Evolutionary conservation across 2,113 vertebrate species (phyloP).

Genomic region (Fregata magnificens): DNA sequence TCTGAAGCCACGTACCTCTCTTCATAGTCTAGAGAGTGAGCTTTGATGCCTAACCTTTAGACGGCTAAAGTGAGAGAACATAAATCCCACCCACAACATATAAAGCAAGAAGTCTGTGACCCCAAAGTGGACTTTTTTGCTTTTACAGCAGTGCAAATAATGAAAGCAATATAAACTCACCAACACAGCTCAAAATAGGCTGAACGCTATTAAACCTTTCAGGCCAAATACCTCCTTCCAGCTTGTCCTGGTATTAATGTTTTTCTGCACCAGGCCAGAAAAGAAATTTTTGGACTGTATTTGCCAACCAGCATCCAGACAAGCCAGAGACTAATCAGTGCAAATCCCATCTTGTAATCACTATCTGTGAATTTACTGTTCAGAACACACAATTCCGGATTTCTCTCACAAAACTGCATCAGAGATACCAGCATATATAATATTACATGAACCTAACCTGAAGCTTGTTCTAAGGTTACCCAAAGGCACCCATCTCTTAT

Average conservation of each 20-base stretch:
- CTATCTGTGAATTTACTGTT: not conserved
- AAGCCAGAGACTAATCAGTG: not conserved
- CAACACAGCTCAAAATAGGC: not conserved
- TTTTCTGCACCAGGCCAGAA: not conserved
- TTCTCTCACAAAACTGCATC: not conserved
- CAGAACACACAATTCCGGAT: not conserved
- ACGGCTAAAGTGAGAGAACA: not conserved
- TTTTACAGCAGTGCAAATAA: not conserved
- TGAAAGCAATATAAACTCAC: not conserved
- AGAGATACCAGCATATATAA: not conserved
- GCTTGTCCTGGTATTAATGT: not conserved
- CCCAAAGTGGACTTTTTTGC: not conserved
- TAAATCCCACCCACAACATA: not conserved
- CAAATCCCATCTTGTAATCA: not conserved
- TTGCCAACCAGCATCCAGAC: not conserved
- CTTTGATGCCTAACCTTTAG: not conserved
- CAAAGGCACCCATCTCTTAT: conserved; percentile 12
- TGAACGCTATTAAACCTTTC: not conserved
- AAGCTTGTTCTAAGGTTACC: not conserved
- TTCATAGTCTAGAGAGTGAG: not conserved
- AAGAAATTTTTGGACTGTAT: not conserved
- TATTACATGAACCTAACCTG: not conserved
- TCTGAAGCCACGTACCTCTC: not conserved
- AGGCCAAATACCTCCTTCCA: not conserved
- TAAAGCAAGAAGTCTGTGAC: not conserved